Conservation (phyloP, 2,113 vertebrate genomes). For the Okapia johnstoni region DNA sequence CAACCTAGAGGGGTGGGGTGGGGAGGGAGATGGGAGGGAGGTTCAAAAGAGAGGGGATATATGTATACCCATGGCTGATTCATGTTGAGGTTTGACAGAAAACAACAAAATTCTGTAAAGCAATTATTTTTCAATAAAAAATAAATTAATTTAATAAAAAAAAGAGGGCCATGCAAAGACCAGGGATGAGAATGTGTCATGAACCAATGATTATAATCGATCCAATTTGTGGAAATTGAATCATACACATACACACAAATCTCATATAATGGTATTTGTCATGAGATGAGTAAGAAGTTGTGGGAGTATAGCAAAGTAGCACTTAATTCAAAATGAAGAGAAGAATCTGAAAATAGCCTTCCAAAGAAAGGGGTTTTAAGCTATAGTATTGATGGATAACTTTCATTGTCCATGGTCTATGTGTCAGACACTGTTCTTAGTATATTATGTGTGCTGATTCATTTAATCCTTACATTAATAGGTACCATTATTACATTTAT, state of each 20-base stretch:
- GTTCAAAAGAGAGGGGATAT: not conserved
- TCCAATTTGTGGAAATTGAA: not conserved
- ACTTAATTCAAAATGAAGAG: not conserved
- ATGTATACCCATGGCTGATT: not conserved
- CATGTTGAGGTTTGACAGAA: not conserved
- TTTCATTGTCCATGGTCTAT: not conserved
- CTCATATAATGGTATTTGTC: not conserved
- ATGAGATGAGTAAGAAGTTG: not conserved
- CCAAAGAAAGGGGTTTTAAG: not conserved
- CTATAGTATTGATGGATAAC: not conserved
- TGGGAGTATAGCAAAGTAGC: not conserved
- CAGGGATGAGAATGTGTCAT: not conserved
- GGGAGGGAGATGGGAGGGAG: not conserved
- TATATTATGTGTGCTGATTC: not conserved
- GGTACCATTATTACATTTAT: not conserved
- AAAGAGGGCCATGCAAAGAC: not conserved
- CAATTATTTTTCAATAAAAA: not conserved
- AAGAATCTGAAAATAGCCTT: not conserved
- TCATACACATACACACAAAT: not conserved
- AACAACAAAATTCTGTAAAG: not conserved
- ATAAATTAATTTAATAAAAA: not conserved
- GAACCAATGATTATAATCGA: not conserved
- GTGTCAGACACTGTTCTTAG: not conserved
- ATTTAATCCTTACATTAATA: not conserved
- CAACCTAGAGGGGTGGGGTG: not conserved